Evolutionary conservation across 2,113 vertebrate species (phyloP).

Genomic region (Pedetes capensis): DNA sequence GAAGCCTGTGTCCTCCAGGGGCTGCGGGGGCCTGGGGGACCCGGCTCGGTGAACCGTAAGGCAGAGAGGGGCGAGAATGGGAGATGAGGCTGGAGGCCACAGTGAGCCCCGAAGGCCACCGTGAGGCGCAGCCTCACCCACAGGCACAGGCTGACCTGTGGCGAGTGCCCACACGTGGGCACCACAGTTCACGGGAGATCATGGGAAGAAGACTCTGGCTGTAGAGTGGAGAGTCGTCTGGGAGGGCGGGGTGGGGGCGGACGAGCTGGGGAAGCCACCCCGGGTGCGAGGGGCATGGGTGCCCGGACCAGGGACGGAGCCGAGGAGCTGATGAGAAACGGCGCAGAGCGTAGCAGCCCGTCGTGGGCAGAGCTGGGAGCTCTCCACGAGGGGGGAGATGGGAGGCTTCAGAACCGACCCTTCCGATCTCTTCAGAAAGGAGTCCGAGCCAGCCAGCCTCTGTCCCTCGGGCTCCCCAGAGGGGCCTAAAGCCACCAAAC

Average conservation of each 20-base stretch:
- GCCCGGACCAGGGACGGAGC: background rate
- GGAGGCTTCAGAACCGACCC: background rate
- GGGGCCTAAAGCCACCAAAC: background rate
- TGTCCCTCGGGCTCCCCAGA: background rate
- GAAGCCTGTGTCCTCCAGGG: background rate
- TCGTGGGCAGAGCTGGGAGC: background rate
- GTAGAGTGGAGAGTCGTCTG: background rate
- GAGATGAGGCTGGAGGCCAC: background rate
- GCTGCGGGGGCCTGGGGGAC: background rate
- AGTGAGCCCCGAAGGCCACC: rapidly evolving
- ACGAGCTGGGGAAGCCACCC: too few relatives aligned
- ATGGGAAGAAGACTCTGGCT: background rate
- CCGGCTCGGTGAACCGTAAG: rapidly evolving
- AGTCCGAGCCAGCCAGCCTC: background rate
- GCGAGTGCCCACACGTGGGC: background rate
- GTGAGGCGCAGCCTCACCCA: background rate
- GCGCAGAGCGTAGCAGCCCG: background rate
- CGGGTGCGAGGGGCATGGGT: too few relatives aligned
- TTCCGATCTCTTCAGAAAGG: background rate
- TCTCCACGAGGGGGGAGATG: background rate
- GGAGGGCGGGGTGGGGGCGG: rapidly evolving
- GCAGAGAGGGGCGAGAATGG: background rate
- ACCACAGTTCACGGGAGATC: background rate
- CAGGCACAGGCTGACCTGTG: background rate
- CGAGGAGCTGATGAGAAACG: background rate